Percentiles rank a stretch among this genome's conserved stretches.
phyloP scores from a whole-genome alignment of 2,113 vertebrate genomes.

The Stegostoma tigrinum region DNA sequence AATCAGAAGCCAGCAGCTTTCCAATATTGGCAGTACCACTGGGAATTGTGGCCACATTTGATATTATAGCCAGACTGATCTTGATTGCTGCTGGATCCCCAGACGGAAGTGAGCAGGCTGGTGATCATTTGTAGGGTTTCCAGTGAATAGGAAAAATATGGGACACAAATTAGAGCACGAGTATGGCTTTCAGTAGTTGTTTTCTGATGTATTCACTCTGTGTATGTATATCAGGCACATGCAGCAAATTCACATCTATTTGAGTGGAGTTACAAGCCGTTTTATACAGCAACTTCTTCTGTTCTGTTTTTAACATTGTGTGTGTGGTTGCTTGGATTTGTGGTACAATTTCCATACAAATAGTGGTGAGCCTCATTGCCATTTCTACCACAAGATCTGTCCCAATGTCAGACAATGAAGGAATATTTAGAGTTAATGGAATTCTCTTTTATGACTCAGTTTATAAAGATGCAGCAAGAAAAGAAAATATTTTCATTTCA shows the following conservation, averaged over 20 bases:
- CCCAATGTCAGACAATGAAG: background rate
- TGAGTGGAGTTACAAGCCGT: background rate
- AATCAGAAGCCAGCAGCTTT: too few species aligned
- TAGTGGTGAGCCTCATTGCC: background rate
- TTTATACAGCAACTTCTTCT: background rate
- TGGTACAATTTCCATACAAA: background rate
- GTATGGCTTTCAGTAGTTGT: background rate
- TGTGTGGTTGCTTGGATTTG: background rate
- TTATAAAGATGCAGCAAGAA: background rate
- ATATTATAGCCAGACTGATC: too few species aligned
- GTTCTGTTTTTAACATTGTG: background rate
- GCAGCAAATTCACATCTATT: background rate
- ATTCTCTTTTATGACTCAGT: background rate
- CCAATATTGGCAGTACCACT: too few species aligned
- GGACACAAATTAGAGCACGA: too few species aligned
- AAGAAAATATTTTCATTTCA: background rate
- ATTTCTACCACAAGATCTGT: background rate
- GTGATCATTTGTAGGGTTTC: too few species aligned
- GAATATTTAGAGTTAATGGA: background rate
- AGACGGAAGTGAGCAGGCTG: too few species aligned
- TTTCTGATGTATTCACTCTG: background rate
- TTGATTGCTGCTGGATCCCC: too few species aligned
- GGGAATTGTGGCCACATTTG: too few species aligned
- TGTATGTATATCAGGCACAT: background rate
- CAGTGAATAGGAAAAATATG: too few species aligned